These are phyloP conservation scores for Escarpia spicata DNA, from an alignment of 2,888 invertebrate species.

Conservation along the genomic window DNA sequence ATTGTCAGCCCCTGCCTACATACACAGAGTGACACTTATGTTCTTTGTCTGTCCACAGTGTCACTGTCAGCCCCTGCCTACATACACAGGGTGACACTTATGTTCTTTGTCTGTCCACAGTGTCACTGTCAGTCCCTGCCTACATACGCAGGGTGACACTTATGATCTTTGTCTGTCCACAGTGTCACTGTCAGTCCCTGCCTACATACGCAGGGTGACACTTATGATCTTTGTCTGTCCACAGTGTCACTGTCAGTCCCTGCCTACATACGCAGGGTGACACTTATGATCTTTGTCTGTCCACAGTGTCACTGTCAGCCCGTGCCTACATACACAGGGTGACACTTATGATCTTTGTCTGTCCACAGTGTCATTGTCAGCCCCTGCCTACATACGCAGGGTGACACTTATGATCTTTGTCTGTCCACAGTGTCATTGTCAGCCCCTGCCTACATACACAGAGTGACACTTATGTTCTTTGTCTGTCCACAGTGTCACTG, in stretches of 20 bases:
- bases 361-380: constrained; percentile 34
- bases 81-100: constrained; percentile 47
- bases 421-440: constrained; percentile 30
- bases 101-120: constrained; percentile 43
- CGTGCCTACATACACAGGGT: constrained; percentile 49
- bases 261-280: constrained; percentile 45
- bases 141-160: constrained; percentile 48
- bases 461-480: constrained; percentile 48
- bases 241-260: constrained; percentile 44
- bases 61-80: constrained; percentile 47
- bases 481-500: constrained; percentile 35
- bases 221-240: constrained; percentile 47
- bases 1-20: constrained; percentile 48
- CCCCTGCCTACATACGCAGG: constrained; percentile 49
- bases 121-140: constrained; percentile 45
- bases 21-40: constrained; percentile 47
- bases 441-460: constrained; percentile 49
- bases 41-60: constrained; percentile 42
- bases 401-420: constrained; percentile 50
- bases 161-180: constrained; percentile 44
- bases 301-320: constrained; percentile 37
- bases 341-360: constrained; percentile 48
- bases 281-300: constrained; percentile 48
- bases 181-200: constrained; percentile 45
- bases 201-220: constrained; percentile 45